phyloP scores from a whole-genome alignment of 2,113 vertebrate species.

The Phocoena sinus region DNA sequence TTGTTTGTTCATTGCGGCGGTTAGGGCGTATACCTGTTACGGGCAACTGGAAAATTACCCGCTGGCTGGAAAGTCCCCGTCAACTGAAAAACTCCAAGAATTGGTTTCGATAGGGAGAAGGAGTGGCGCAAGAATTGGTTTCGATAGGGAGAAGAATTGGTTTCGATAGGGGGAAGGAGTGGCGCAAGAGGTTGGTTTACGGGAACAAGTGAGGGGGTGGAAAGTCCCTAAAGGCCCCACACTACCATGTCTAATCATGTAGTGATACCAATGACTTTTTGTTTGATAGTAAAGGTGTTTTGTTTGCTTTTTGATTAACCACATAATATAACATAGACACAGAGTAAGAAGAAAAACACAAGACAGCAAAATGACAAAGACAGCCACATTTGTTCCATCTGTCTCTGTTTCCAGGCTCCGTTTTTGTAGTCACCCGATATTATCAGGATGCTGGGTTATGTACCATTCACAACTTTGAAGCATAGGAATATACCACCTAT shows the following conservation, averaged over 20 bases:
- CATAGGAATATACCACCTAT: neutral
- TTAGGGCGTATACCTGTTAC: too few relatives aligned
- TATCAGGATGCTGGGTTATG: neutral
- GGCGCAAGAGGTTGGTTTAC: too few relatives aligned
- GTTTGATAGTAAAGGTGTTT: neutral
- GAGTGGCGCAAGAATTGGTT: too few relatives aligned
- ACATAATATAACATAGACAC: neutral
- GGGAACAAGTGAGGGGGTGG: too few relatives aligned
- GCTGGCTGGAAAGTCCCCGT: too few relatives aligned
- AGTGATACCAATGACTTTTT: neutral
- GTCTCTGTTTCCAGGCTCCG: neutral
- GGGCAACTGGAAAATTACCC: too few relatives aligned
- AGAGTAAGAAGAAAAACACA: neutral
- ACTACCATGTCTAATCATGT: neutral
- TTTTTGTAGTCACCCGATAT: neutral
- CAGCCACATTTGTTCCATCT: neutral
- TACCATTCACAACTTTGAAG: neutral
- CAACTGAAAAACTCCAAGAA: too few relatives aligned
- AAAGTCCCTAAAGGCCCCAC: too few relatives aligned
- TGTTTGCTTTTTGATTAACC: neutral
- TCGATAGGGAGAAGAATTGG: too few relatives aligned
- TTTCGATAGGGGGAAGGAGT: too few relatives aligned
- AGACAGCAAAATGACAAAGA: neutral
- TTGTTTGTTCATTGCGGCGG: too few relatives aligned
- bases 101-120: too few relatives aligned